Base-by-base conservation (phyloP, 2,797 vertebrate genomes). In the Anniella stebbinsi region DNA sequence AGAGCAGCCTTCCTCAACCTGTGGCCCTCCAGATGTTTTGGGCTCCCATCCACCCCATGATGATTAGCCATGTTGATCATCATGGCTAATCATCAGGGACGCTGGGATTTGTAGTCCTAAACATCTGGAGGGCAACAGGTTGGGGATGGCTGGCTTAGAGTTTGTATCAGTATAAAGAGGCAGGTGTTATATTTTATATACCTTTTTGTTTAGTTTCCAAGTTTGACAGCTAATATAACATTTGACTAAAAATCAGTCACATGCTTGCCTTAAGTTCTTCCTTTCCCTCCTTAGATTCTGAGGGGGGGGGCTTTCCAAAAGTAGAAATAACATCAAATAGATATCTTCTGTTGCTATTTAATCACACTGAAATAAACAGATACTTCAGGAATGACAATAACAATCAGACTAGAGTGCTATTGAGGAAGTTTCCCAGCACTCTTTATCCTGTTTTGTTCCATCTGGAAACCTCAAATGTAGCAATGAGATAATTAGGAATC, bases 391-490 rank as follows among this genome's bases (percentile, higher is more conserved):
- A 89, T 84, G 70, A 92, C 89, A 93, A 90, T 89, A 92, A 76
- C 15, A 91, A 87, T 91, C 82, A 91, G 75, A 89, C 67, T 89
- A 87, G 67, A 45, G 88, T 45, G 84, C 21, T 93, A 80, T 92
- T 89, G 91, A 57, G 84, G 85, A 93, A 92, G 88, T 84, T 96
- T 86, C 84, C 87, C 80, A 45, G 23, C 87, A 84, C 67, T 84
- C 70, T 94, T 95, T 95, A 93, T 95, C 86, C 90, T 92, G 85
- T 86, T 95, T 92, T 54, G 87, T 93, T 90, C 93, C 94, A 96
- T 95, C 95, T 96, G 95, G 94, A 95, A 38, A 80, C 84, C 93
- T 94, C 91, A 91, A 94, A 94, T 91, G 4, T 94, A 84, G 84
- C 88, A 90, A 54, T 94, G 82, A 67, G 92, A 95, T 95, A 95